Evolutionary conservation across 2,797 vertebrate species (phyloP), one percentile per base, ranked within the genome.

Genomic region (Anguilla anguilla): DNA sequence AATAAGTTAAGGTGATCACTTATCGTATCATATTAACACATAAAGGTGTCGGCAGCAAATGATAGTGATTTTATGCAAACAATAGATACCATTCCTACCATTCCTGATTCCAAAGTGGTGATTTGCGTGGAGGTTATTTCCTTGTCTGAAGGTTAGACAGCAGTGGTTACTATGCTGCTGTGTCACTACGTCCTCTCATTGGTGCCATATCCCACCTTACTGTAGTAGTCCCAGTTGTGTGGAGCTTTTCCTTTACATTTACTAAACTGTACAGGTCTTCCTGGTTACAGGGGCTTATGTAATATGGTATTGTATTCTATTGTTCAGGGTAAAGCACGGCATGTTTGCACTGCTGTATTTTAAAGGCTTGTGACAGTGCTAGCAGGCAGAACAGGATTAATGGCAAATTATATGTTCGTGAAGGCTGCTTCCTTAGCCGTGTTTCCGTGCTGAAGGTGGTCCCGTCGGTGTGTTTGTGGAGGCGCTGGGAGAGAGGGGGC

Each of bases 311-410:
- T 88, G 55, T 77, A 84, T 77, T 91, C 87, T 85, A 91, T 91
- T 93, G 91, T 92, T 93, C 91, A 87, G 77, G n/a, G 13, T 74
- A 61, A 72, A 77, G 72, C 31, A 51, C 91, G 91, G 91, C 92
- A 93, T 92, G 86, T 93, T 89, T 92, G 88, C 57, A 53, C 43
- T 55, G 10, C 67, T 28, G n/a, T 1, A 10, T 0, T n/a, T 83
- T 22, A 25, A 83, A 57, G 85, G 86, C 89, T 89, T 89, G 91
- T 87, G 35, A 39, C 17, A 64, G 59, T 22, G 13, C 84, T 69
- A 61, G n/a, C 6, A 43, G 49, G 11, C 31, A 43, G 28, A 39
- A n/a, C 49, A 13, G 49, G 39, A 9, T 85, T 59, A 64, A 67
- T 64, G 2, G 67, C n/a, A 77, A 49, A 74, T 57, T 17, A 39